Evolutionary conservation across 2,797 vertebrate species (phyloP), one percentile per base, ranked within the genome.

Genomic region (Rhyacichthys aspro): DNA sequence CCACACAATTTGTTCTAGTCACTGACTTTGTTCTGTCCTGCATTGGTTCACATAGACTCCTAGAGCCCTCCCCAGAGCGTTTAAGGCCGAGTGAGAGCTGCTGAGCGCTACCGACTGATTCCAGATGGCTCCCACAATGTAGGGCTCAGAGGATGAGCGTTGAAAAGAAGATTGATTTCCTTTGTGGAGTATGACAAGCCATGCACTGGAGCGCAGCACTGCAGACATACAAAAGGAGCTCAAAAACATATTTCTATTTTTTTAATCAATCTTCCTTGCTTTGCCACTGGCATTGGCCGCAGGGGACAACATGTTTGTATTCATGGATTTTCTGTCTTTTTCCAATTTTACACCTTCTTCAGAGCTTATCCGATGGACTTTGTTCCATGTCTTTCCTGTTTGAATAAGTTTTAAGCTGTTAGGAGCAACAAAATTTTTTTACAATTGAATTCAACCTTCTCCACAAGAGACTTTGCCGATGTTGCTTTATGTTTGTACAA

Each of bases 141-240:
- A 67, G 75, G 85, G 78, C 86, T 90, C 85, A 82, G 81, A 89
- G 86, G 81, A 88, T 81, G 83, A 88, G 72, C 59, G 41, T 76
- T 86, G 84, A 90, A 91, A 90, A 91, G 84, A 90, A 90, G 90
- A 92, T 92, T 91, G 90, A 91, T 93, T 92, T 92, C 86, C 85
- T 92, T 89, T 89, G 86, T 89, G 78, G 78, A 79, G 83, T 85
- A 86, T 86, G 87, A 91, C 87, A 90, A 89, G 88, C 75, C 84
- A 78, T 81, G 83, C 83, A 74, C 82, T 83, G 55, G 78, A 86
- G 87, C 84, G 44, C 80, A 72, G 77, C 86, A 87, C 83, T 86
- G 80, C 61, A 86, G 82, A 80, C 83, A 82, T 78, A 86, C 76
- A 88, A 85, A 86, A 82, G 69, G 84, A 80, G 71, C 78, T 77